These are phyloP conservation scores for Cephus spinipes DNA, from an alignment of 2,888 invertebrate genomes.

Conservation along the genomic window DNA sequence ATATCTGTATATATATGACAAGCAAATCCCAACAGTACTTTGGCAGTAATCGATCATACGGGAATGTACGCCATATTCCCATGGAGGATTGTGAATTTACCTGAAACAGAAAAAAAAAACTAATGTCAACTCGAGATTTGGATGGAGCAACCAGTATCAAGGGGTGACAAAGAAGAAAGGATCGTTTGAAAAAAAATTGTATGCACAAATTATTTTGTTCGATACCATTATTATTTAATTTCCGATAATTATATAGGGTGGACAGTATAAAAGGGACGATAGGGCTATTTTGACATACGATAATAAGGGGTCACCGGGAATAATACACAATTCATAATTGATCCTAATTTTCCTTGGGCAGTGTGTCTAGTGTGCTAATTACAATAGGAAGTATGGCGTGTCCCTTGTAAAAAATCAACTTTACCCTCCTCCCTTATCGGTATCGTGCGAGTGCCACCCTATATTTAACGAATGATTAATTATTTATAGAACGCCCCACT, in stretches of 20 bases:
- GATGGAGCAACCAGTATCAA: conserved; percentile 2
- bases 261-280: not conserved
- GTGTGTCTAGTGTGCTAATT: conserved; percentile 26
- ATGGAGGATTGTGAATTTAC: conserved; percentile 35
- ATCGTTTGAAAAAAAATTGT: conserved; percentile 3
- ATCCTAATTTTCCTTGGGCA: not conserved
- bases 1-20: conserved; percentile 4
- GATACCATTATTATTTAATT: not conserved
- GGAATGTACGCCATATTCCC: conserved; percentile 22
- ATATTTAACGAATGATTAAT: conserved; percentile 58
- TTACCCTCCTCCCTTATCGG: not conserved
- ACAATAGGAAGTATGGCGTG: conserved; percentile 22
- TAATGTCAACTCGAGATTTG: not conserved
- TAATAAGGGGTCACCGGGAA: not conserved
- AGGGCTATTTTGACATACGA: not conserved
- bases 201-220: not conserved
- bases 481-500: conserved; percentile 49
- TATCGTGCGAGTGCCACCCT: conserved; percentile 33
- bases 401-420: conserved; percentile 17
- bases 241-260: not conserved
- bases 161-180: conserved; percentile 10
- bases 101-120: conserved; percentile 34
- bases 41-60: conserved; percentile 34
- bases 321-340: not conserved
- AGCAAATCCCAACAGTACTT: conserved; percentile 24